Base-by-base conservation (phyloP, 2,797 vertebrate species). In the Pteronotus mesoamericanus region DNA sequence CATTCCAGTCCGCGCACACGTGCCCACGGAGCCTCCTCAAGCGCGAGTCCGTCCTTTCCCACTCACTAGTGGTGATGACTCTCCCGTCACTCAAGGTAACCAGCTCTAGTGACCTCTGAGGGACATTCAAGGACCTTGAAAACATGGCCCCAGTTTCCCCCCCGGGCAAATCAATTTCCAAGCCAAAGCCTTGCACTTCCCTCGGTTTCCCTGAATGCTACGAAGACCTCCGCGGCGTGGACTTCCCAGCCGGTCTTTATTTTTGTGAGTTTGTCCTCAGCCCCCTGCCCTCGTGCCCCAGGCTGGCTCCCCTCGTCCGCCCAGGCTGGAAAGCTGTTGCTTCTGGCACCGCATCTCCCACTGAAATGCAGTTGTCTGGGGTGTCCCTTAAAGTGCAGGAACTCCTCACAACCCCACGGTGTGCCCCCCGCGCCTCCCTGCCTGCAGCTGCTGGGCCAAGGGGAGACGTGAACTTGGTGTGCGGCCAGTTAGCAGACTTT, bases 1-100 rank as follows among this genome's bases (percentile, higher is more conserved):
- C 16, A 12, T 9, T 34, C 53, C 6, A 29, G n/a, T 51, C 51
- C 12, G 8, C 61, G 26, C 24, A 26, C 2, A 29, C 32, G 46
- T 10, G 37, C 22, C 0, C 0, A 1, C 0, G 26, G 51, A 39
- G 51, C 16, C 68, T 44, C 79, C 3, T 0, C 16, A 39, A 79
- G 6, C 9, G 8, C 3, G 55, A 34, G 22, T 24, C 6, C 22
- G 29, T 42, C n/a, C 4, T 15, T 26, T 57, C 37, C 72, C 37
- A 14, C 57, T 37, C 16, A 1, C 2, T 1, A 0, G 16, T 10
- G n/a, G 59, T 5, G 39, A 29, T 39, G 39, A 32, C 26, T 14
- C 55, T 29, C 68, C 55, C 8, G 2, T 46, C 44, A 22, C 66
- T 29, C 51, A 7, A 11, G 24, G 4, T 7, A 68, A 26, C 69